Evolutionary conservation across 2,113 vertebrate species (phyloP).

Genomic region (Coracopsis vasa): DNA sequence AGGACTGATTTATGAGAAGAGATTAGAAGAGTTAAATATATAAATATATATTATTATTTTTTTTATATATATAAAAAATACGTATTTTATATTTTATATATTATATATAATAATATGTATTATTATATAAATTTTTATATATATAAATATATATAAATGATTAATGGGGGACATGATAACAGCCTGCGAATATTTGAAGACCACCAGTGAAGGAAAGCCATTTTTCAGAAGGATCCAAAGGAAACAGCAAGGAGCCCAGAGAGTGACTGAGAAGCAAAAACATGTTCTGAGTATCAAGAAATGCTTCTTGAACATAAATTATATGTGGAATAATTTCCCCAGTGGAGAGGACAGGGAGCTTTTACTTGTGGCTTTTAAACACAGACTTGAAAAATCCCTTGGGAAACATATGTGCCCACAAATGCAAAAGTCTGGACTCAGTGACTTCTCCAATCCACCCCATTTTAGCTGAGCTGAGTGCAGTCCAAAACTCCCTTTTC

Average conservation of each 20-base stretch:
- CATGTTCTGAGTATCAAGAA: neutral
- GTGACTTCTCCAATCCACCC: neutral
- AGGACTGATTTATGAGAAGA: conserved; percentile 21
- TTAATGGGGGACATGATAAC: conserved; percentile 11
- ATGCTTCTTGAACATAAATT: neutral
- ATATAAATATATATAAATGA: conserved; percentile 41
- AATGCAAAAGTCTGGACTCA: neutral
- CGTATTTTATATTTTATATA: too few species aligned
- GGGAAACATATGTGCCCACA: neutral
- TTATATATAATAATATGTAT: too few species aligned
- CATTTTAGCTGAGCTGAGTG: neutral
- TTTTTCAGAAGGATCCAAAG: neutral
- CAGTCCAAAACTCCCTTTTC: neutral
- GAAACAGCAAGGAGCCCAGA: neutral
- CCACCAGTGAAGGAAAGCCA: neutral
- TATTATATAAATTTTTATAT: too few species aligned
- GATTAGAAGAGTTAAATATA: conserved; percentile 36
- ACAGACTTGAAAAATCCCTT: neutral
- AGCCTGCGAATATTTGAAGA: conserved; percentile 35
- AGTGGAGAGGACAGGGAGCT: neutral
- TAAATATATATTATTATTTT: too few species aligned
- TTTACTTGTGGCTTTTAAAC: neutral
- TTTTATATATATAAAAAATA: too few species aligned
- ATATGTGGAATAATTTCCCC: neutral
- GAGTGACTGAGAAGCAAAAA: neutral